Conservation (phyloP, 1,140 invertebrate genomes). For the Rhopalosiphum maidis region DNA sequence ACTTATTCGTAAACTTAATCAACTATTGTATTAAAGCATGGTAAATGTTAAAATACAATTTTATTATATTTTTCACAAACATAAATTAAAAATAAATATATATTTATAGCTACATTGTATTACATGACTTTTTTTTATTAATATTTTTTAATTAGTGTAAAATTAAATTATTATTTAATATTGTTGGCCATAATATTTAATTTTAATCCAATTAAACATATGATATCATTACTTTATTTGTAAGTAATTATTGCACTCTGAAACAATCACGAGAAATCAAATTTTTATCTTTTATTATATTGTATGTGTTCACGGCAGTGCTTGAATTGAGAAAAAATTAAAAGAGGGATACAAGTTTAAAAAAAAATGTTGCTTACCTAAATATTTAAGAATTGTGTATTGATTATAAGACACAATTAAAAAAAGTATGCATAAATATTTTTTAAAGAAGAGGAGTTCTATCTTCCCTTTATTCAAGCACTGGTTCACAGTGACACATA, state of each 20-base stretch:
- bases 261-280: not conserved
- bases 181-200: not conserved
- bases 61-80: constrained; percentile 11
- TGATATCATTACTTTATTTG: not conserved
- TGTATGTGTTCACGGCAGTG: not conserved
- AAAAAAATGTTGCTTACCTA: not conserved
- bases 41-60: not conserved
- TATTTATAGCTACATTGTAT: constrained; percentile 1
- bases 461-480: not conserved
- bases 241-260: not conserved
- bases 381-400: not conserved
- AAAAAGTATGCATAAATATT: not conserved
- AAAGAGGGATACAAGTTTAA: not conserved
- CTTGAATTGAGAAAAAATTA: not conserved
- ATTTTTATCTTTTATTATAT: not conserved
- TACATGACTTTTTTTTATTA: not conserved
- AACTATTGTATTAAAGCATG: not conserved
- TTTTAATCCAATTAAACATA: not conserved
- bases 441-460: not conserved
- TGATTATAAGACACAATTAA: not conserved
- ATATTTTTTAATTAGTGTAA: constrained; percentile 22
- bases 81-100: constrained; percentile 3
- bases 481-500: not conserved
- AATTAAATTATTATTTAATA: not conserved
- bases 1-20: not conserved